Evolutionary conservation across 2,797 vertebrate species (phyloP).

Genomic region (Tapera naevia): DNA sequence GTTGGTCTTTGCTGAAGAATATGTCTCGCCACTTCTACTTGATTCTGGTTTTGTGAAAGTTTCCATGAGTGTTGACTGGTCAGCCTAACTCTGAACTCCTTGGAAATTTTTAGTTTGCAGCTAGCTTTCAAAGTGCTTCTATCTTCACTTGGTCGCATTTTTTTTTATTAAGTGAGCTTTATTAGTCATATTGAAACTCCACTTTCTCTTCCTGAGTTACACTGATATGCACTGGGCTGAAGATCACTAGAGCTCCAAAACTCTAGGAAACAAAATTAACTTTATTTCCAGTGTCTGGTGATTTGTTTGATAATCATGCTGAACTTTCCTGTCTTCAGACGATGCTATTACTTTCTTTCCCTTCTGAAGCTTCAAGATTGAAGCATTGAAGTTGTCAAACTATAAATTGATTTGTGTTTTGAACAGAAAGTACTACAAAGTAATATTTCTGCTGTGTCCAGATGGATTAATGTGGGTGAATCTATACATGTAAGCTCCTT

Average conservation of each 20-base stretch:
- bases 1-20: background rate
- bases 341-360: background rate
- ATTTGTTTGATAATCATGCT: background rate
- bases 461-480: background rate
- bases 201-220: background rate
- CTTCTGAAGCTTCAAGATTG: background rate
- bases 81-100: background rate
- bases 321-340: background rate
- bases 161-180: background rate
- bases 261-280: background rate
- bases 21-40: background rate
- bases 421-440: background rate
- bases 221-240: background rate
- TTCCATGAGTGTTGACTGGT: background rate
- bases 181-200: background rate
- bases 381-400: background rate
- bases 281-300: background rate
- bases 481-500: background rate
- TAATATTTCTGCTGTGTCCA: background rate
- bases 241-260: background rate
- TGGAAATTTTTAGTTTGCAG: background rate
- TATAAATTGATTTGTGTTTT: background rate
- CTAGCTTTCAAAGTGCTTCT: background rate
- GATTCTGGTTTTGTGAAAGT: background rate
- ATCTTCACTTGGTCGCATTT: background rate